Percentiles rank a stretch among this genome's conserved stretches.
These are phyloP conservation scores for Dasyornis broadbenti DNA, from an alignment of 2,113 vertebrate genomes.

Conservation along the genomic window DNA sequence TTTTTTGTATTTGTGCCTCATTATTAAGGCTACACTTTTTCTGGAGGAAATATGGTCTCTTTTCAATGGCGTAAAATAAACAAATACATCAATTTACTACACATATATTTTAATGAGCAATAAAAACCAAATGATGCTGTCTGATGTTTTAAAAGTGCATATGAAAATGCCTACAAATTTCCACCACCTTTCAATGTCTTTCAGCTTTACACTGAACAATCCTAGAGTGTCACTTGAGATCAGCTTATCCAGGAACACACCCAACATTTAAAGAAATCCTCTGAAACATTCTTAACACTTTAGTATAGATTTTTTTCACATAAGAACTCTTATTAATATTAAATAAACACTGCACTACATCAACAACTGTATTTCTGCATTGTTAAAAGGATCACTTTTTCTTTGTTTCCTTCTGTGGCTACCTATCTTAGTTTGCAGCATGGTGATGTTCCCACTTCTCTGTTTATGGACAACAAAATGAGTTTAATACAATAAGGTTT, in stretches of 20 bases:
- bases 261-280: background rate
- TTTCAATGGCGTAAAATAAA: background rate
- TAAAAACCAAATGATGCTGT: background rate
- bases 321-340: background rate
- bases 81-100: background rate
- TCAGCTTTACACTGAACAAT: background rate
- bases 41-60: background rate
- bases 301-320: background rate
- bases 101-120: background rate
- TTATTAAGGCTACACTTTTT: background rate
- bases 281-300: background rate
- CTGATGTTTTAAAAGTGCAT: background rate
- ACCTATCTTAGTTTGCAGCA: background rate
- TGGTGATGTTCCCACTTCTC: background rate
- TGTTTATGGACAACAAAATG: background rate
- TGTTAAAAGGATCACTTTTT: background rate
- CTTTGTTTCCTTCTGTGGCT: background rate
- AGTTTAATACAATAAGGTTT: background rate
- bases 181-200: background rate
- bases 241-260: background rate
- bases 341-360: background rate
- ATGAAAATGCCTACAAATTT: background rate
- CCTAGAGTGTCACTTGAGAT: background rate
- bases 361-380: background rate
- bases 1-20: background rate